Evolutionary conservation across 2,797 vertebrate genomes (phyloP).

Genomic region (Poeciliopsis infans): DNA sequence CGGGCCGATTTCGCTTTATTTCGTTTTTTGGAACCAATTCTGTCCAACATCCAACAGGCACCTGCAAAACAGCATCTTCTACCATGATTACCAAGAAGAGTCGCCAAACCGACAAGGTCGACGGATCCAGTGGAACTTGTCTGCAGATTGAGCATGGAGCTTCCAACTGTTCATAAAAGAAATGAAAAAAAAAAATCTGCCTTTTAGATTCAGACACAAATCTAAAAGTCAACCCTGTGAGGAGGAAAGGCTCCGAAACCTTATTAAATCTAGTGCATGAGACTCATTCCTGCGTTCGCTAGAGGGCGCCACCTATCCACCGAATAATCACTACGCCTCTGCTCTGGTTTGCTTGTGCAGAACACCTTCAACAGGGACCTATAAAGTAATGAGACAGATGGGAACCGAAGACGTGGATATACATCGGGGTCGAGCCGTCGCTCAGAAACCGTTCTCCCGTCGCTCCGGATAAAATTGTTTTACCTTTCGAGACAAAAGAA

Average conservation of each 20-base stretch:
- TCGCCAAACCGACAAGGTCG: not conserved
- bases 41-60: not conserved
- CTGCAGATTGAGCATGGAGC: not conserved
- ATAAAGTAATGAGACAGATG: not conserved
- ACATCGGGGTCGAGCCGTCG: not conserved
- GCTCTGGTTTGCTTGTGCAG: not conserved
- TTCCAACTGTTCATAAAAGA: not conserved
- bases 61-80: not conserved
- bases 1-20: not conserved
- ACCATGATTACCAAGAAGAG: not conserved
- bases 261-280: not conserved
- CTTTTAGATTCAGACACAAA: not conserved
- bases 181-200: not conserved
- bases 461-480: not conserved
- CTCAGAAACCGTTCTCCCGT: not conserved
- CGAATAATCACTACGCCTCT: not conserved
- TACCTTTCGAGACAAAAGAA: not conserved
- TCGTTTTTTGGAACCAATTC: not conserved
- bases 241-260: not conserved
- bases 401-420: not conserved
- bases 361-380: not conserved
- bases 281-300: constrained; percentile 6
- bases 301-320: constrained; percentile 34
- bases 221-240: not conserved
- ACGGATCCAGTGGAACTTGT: too few species aligned